Conservation (phyloP, 2,888 invertebrate genomes). For the Leucophenga montana region DNA sequence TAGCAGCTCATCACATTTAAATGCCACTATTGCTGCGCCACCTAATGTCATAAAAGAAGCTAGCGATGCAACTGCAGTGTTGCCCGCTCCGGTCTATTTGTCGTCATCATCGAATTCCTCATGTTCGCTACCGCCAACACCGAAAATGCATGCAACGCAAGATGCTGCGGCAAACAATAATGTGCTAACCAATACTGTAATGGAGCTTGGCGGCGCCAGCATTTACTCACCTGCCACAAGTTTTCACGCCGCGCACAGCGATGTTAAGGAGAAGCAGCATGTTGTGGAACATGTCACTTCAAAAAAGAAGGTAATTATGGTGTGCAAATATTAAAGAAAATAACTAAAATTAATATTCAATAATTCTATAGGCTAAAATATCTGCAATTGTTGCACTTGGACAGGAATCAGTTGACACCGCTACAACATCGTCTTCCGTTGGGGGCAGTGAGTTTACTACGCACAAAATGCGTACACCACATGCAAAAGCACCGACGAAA, state of each 20-base stretch:
- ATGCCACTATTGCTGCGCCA: constrained; percentile 4
- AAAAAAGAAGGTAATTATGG: constrained; percentile 13
- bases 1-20: constrained; percentile 28
- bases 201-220: constrained; percentile 34
- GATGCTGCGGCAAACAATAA: constrained; percentile 5
- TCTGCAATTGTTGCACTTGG: background rate
- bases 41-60: constrained; percentile 34
- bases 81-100: constrained; percentile 56
- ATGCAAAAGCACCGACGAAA: constrained; percentile 6
- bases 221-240: constrained; percentile 50
- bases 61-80: constrained; percentile 29
- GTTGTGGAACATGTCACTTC: background rate
- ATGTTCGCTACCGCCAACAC: constrained; percentile 66
- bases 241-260: background rate
- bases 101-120: constrained; percentile 67
- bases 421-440: constrained; percentile 32
- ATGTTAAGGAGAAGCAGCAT: constrained; percentile 53
- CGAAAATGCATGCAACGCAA: constrained; percentile 46
- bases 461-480: background rate
- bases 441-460: constrained; percentile 33
- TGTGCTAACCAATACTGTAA: constrained; percentile 12
- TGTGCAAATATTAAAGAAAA: background rate
- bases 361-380: constrained; percentile 13
- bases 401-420: constrained; percentile 28
- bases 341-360: background rate